phyloP scores from a whole-genome alignment of 2,797 vertebrate species.

The Botia kubotai region DNA sequence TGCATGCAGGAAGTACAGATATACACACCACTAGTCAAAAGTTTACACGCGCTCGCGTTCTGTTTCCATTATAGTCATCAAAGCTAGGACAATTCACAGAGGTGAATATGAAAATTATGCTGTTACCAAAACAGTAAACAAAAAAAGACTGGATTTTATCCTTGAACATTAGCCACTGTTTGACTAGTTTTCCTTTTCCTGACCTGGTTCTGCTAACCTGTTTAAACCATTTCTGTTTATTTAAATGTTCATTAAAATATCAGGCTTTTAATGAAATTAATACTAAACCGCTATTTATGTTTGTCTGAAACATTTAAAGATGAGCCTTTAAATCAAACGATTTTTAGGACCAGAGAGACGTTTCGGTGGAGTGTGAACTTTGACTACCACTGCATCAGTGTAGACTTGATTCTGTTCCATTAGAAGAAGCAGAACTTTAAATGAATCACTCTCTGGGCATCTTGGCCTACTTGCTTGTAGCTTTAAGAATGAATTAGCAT shows the following conservation, averaged over 20 bases:
- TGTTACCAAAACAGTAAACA: too few species aligned
- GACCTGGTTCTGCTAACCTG: neutral
- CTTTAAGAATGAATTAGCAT: neutral
- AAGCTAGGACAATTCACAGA: neutral
- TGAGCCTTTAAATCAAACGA: neutral
- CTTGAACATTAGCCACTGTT: neutral
- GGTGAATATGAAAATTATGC: neutral
- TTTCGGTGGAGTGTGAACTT: neutral
- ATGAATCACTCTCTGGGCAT: too few species aligned
- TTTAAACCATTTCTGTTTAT: neutral
- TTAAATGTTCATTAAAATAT: neutral
- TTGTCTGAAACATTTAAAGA: neutral
- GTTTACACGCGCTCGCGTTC: neutral
- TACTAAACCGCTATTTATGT: neutral
- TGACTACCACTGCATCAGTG: neutral
- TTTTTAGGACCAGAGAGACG: neutral
- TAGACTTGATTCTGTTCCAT: too few species aligned
- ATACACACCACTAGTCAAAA: neutral
- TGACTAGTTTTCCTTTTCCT: neutral
- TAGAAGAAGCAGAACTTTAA: too few species aligned
- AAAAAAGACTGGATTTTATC: neutral
- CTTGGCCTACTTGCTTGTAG: neutral
- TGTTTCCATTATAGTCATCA: neutral
- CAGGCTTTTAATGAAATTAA: neutral
- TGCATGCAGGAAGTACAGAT: neutral